Evolutionary conservation across 2,797 vertebrate genomes (phyloP).

Genomic region (Pyrrhura leucotis): DNA sequence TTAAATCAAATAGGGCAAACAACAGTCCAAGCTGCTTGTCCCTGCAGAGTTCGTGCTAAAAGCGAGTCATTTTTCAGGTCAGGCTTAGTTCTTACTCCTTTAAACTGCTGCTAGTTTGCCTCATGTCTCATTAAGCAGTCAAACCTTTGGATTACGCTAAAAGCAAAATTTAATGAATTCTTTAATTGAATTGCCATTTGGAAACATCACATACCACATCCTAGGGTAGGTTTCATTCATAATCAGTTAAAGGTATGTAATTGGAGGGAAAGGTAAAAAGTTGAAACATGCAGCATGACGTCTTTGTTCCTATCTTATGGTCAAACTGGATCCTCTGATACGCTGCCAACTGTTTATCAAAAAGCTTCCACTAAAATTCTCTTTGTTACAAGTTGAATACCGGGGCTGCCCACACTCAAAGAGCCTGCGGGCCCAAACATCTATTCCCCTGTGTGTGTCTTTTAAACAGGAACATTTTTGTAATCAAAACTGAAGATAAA

Average conservation of each 20-base stretch:
- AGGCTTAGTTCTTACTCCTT: background rate
- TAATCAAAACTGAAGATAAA: slow-evolving; percentile 36
- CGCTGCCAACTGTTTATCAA: slow-evolving; percentile 9
- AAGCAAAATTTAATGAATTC: background rate
- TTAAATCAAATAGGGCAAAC: background rate
- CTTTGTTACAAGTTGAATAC: background rate
- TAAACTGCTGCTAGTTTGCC: background rate
- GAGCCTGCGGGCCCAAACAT: background rate
- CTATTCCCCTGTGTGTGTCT: background rate
- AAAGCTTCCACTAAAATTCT: background rate
- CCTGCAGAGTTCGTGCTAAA: background rate
- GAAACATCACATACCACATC: background rate
- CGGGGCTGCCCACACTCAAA: background rate
- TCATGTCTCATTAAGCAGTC: background rate
- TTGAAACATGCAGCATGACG: background rate
- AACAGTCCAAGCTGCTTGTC: background rate
- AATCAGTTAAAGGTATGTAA: background rate
- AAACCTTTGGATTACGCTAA: background rate
- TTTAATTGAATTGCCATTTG: background rate
- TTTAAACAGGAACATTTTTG: slow-evolving; percentile 48
- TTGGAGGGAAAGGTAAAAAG: background rate
- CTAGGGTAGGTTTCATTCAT: background rate
- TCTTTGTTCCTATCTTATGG: background rate
- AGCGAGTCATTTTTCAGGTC: background rate
- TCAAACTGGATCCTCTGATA: background rate